Percentiles rank a stretch among this genome's conserved stretches.
These are phyloP conservation scores for Deilephila elpenor DNA, from an alignment of 2,888 invertebrate genomes.

Conservation along the genomic window DNA sequence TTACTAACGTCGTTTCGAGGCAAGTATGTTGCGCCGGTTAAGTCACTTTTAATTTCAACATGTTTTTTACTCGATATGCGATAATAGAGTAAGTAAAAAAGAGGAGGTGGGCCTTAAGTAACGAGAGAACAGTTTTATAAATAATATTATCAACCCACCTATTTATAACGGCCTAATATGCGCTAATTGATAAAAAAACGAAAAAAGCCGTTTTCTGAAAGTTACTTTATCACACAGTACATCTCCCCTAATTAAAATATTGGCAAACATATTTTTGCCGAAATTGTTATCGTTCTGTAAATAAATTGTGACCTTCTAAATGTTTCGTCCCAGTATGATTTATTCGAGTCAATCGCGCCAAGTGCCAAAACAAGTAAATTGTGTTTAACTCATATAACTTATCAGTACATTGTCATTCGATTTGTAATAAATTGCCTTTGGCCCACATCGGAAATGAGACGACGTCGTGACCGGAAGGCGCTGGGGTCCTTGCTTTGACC, in stretches of 20 bases:
- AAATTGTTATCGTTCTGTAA: slow-evolving; percentile 14
- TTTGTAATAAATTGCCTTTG: slow-evolving; percentile 52
- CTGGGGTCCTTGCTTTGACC: slow-evolving; percentile 54
- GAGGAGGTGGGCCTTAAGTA: background rate
- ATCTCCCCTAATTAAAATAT: background rate
- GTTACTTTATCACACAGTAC: background rate
- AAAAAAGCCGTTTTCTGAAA: too few relatives aligned
- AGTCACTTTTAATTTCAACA: slow-evolving; percentile 1
- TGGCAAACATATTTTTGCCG: background rate
- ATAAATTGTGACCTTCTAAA: slow-evolving; percentile 12
- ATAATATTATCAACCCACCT: too few relatives aligned
- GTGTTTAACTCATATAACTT: slow-evolving; percentile 36
- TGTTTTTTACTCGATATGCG: slow-evolving; percentile 3
- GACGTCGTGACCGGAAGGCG: slow-evolving; percentile 66
- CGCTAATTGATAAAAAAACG: background rate
- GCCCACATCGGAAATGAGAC: slow-evolving; percentile 58
- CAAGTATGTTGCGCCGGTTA: background rate
- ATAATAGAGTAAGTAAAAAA: background rate
- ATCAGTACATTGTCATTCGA: slow-evolving; percentile 48
- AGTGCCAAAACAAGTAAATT: slow-evolving; percentile 14
- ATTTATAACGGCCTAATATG: too few relatives aligned
- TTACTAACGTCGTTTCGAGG: slow-evolving; percentile 2
- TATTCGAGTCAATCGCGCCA: slow-evolving; percentile 2
- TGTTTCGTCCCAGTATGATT: slow-evolving; percentile 1
- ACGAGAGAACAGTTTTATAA: too few relatives aligned